These are phyloP conservation scores for Donacobius atricapilla DNA, from an alignment of 2,113 vertebrate species.

Conservation along the genomic window DNA sequence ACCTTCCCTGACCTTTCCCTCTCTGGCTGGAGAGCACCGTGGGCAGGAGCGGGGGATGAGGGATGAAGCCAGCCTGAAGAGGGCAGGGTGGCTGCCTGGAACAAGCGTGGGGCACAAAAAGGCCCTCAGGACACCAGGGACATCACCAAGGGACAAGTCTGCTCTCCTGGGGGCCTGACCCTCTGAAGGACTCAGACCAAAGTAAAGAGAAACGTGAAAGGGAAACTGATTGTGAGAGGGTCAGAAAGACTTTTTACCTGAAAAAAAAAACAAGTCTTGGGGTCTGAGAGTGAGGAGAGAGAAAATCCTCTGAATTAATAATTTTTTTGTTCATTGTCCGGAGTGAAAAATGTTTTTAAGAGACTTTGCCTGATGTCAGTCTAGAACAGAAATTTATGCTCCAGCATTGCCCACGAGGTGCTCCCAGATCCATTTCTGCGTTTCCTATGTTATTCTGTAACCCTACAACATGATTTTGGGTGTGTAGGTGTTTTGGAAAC, in stretches of 20 bases:
- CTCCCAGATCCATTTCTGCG: background rate
- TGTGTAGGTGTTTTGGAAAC: background rate
- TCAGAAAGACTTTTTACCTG: background rate
- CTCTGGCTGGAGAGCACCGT: fast-evolving
- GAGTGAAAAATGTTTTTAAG: background rate
- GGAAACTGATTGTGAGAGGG: background rate
- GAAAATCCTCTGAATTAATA: background rate
- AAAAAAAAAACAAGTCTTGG: background rate
- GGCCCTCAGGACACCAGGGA: background rate
- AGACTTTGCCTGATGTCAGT: background rate
- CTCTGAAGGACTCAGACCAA: background rate
- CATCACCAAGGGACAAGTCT: background rate
- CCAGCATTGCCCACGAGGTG: fast-evolving
- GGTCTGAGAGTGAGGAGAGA: background rate
- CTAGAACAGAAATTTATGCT: background rate
- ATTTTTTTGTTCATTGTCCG: background rate
- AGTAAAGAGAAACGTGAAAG: background rate
- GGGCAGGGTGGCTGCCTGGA: background rate
- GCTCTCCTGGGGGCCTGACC: background rate
- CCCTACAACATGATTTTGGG: fast-evolving
- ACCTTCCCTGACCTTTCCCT: background rate
- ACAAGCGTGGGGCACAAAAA: background rate
- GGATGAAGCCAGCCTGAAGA: background rate
- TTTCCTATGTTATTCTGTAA: background rate
- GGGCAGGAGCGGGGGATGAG: background rate